Evolutionary conservation across 2,888 invertebrate species (phyloP).

Genomic region (Amiota mariae): DNA sequence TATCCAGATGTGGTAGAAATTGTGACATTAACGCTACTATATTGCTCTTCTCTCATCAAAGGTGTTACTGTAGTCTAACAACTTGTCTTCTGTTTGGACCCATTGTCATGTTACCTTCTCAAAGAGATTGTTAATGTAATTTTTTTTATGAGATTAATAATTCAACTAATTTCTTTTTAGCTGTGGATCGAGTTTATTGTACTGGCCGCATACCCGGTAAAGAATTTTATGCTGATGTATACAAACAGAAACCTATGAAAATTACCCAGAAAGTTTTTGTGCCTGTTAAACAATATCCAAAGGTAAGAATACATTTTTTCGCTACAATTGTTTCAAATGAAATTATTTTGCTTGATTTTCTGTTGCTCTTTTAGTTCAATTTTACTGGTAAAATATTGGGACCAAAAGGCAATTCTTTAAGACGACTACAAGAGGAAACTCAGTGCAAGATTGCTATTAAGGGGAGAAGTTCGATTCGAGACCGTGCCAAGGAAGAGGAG

Average conservation of each 20-base stretch:
- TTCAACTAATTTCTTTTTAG: slow-evolving; percentile 73
- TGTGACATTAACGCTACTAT: too few relatives aligned
- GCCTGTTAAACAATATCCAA: slow-evolving; percentile 74
- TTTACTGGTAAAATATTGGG: slow-evolving; percentile 92
- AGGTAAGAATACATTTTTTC: slow-evolving; percentile 46
- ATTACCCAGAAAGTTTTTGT: slow-evolving; percentile 71
- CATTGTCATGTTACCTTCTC: too few relatives aligned
- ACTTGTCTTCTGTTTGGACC: too few relatives aligned
- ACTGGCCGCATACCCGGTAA: slow-evolving; percentile 79
- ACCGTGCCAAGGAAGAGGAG: slow-evolving; percentile 87
- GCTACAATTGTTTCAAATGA: background rate
- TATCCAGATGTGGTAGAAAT: too few relatives aligned
- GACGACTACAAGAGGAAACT: slow-evolving; percentile 93
- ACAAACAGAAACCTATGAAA: slow-evolving; percentile 76
- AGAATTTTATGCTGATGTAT: slow-evolving; percentile 84
- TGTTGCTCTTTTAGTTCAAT: slow-evolving; percentile 81
- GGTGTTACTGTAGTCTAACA: too few relatives aligned
- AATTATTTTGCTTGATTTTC: background rate
- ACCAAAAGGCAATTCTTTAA: slow-evolving; percentile 95
- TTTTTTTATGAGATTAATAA: too few relatives aligned
- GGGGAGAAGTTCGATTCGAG: slow-evolving; percentile 94
- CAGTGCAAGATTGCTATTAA: slow-evolving; percentile 97
- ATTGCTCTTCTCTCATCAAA: too few relatives aligned
- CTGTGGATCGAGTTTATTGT: slow-evolving; percentile 82
- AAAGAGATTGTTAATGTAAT: too few relatives aligned